Evolutionary conservation across 2,888 invertebrate species (phyloP), one percentile per base, ranked within the genome.

Genomic region (Clivina fossor): DNA sequence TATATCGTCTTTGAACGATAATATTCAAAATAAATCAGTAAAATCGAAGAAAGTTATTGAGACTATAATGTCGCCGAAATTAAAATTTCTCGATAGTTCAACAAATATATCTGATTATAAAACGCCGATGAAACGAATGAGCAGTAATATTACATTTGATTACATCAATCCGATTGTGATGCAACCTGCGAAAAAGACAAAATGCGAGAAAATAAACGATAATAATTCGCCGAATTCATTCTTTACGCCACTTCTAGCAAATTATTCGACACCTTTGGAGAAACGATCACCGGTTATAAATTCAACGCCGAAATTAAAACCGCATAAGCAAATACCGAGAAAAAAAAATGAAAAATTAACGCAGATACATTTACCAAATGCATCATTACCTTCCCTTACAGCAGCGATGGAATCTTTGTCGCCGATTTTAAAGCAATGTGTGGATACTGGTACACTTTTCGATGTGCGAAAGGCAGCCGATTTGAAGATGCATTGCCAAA

Each of bases 41-140:
- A n/a, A n/a, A n/a, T n/a, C n/a, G n/a, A n/a, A n/a, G n/a, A n/a
- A n/a, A n/a, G n/a, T n/a, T n/a, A n/a, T n/a, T n/a, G n/a, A n/a
- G n/a, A n/a, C n/a, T n/a, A n/a, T n/a, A n/a, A n/a, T n/a, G n/a
- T n/a, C 44, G 9, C 37, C 54, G 19, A 46, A 40, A 43, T 13
- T 53, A 22, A 43, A 43, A 22, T 16, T 22, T 9, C 8, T 9
- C 7, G 5, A 26, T 15, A 35, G 33, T 40, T 13, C 13, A 24
- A 35, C 18, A 41, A 19, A 15, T 47, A 33, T 47, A n/a, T 47
- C 18, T 13, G 44, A 54, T 9, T 54, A 47, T 32, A 55, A 55
- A 55, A 55, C 55, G 15, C 47, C 55, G 7, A n/a, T 47, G 9
- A 55, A 55, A 55, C 46, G 55, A 13, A 38, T 55, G 13, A 37